A percentile compares a stretch with the other conserved stretches of the same genome.
Evolutionary conservation across 1,140 invertebrate genomes (phyloP).

Genomic region (Drosophila truncata): DNA sequence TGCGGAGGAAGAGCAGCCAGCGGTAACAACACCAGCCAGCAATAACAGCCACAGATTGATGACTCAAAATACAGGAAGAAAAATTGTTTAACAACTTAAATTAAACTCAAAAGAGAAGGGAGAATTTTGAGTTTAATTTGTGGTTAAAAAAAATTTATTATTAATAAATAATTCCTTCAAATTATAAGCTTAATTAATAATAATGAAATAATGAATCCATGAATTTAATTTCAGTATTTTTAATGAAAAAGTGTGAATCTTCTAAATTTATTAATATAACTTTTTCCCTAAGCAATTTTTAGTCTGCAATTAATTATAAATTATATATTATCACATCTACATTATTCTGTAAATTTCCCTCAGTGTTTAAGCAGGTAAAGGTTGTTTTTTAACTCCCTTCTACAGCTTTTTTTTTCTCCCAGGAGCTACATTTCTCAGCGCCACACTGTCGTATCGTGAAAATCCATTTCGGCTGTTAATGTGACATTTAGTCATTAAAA

Average conservation of each 20-base stretch:
- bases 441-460: constrained; percentile 35
- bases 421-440: constrained; percentile 23
- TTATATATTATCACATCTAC: neutral
- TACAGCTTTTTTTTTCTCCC: neutral
- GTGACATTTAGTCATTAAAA: constrained; percentile 78
- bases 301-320: no score
- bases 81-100: neutral
- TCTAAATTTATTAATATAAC: neutral
- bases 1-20: constrained; percentile 41
- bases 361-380: constrained; percentile 13
- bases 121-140: neutral
- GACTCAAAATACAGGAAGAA: constrained; percentile 10
- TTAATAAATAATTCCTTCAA: neutral
- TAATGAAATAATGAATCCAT: no score
- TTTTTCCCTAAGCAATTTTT: no score
- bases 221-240: no score
- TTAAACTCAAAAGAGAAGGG: neutral
- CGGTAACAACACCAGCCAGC: constrained; percentile 43
- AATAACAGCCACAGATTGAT: constrained; percentile 44
- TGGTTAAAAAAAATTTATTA: neutral
- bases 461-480: constrained; percentile 72
- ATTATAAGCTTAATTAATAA: no score
- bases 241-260: no score
- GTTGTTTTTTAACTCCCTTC: neutral
- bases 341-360: neutral